Evolutionary conservation across 2,797 vertebrate species (phyloP).

Genomic region (Ceryle rudis): DNA sequence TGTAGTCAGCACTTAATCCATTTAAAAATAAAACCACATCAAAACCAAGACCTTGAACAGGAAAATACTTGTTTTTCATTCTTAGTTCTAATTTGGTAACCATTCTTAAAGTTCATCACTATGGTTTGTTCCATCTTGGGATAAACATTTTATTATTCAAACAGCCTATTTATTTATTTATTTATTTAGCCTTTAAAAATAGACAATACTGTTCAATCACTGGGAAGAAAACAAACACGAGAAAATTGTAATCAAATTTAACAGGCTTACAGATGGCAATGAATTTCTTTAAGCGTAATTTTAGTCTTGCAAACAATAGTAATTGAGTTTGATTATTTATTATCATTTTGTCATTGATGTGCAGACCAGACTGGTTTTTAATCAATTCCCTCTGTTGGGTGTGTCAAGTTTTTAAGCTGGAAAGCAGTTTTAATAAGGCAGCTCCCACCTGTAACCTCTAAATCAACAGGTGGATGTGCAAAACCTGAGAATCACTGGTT

Average conservation of each 20-base stretch:
- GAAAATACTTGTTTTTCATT: slow-evolving; percentile 32
- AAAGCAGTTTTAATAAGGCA: neutral
- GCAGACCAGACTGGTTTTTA: neutral
- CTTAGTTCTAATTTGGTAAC: slow-evolving; percentile 37
- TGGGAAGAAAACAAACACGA: neutral
- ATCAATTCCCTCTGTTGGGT: neutral
- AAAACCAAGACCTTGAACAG: slow-evolving; percentile 31
- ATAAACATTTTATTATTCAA: slow-evolving; percentile 37
- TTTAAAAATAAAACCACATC: slow-evolving; percentile 54
- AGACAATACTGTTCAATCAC: slow-evolving; percentile 1
- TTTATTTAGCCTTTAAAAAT: slow-evolving; percentile 19
- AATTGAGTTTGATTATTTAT: slow-evolving; percentile 14
- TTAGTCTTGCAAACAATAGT: slow-evolving; percentile 17
- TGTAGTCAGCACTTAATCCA: slow-evolving; percentile 38
- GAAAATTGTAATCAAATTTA: slow-evolving; percentile 14
- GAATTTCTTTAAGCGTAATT: slow-evolving; percentile 36
- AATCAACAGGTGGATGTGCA: slow-evolving; percentile 40
- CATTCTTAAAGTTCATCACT: slow-evolving; percentile 36
- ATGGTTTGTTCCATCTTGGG: slow-evolving; percentile 55
- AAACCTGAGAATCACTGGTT: slow-evolving; percentile 5
- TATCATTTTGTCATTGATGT: neutral
- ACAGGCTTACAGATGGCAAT: slow-evolving; percentile 32
- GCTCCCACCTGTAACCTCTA: slow-evolving; percentile 15
- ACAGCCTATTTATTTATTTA: neutral
- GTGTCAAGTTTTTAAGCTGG: neutral